Base-by-base conservation (phyloP, 2,797 vertebrate species). In the Onychomys leucogaster region DNA sequence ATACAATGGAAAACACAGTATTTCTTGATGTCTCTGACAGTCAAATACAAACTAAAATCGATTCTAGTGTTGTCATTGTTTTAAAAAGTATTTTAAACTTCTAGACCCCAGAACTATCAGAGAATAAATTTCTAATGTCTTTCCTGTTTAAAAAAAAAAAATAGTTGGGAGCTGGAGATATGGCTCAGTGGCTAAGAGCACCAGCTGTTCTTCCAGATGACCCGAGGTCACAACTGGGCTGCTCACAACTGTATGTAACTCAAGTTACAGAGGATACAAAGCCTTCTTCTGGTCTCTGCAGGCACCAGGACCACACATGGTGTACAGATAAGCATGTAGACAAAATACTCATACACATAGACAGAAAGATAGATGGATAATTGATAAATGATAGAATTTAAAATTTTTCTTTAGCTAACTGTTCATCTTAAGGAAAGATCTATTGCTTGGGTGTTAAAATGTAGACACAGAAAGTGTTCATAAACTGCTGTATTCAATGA, bases 111-210 rank as follows among this genome's bases (percentile, higher is more conserved):
- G 49, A 23, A 71, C 11, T 23, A 19, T 17, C 2, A 89, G 4
- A 83, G 41, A 87, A 96, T 61, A n/a, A 7, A 89, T 89, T 43
- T 75, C 69, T 75, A 89, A 52, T 71, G 23, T 49, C 61, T 85
- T 85, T n/a, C 2, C n/a, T 59, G 17, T 81, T 49, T 23, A 8
- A 61, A 88, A 88, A 32, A 34, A 65, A 27, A 49, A 37, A 71
- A 1, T 29, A 65, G 82, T 29, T 37, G 9, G 46, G 21, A 4
- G 2, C 14, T 55, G 11, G 13, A 87, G 49, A 55, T 8, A 37
- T 71, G 8, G 8, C 14, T 87, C 84, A 19, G 49, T 29, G n/a
- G 14, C 14, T 71, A 37, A 86, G 65, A 27, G 23, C 21, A 52
- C 9, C 16, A 37, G 21, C 34, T 71, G 14, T 4, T 87, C 49